Percentiles rank a stretch among this genome's conserved stretches.
Conservation (phyloP, 2,888 invertebrate genomes). For the Patella ulyssiponensis region DNA sequence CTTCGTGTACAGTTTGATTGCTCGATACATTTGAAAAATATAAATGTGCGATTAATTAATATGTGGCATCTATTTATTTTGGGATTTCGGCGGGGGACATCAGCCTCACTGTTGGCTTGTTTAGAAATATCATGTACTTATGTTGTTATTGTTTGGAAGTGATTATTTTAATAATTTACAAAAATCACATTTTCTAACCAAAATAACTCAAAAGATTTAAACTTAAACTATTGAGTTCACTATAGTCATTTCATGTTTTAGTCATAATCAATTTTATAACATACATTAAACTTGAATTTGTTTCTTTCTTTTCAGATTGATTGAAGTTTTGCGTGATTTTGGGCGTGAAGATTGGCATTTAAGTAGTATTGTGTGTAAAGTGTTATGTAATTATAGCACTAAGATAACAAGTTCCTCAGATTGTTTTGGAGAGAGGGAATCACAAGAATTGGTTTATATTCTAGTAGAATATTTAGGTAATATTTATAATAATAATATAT, state of each 20-base stretch:
- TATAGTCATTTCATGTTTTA: background rate
- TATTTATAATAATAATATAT: background rate
- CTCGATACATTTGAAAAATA: too few species aligned
- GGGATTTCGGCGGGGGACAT: too few species aligned
- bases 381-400: conserved; percentile 80
- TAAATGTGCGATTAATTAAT: too few species aligned
- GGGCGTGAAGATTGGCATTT: conserved; percentile 81
- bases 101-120: too few species aligned
- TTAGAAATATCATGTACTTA: too few species aligned
- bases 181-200: too few species aligned
- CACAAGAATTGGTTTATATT: conserved; percentile 63
- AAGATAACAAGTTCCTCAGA: conserved; percentile 66
- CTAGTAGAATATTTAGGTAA: conserved; percentile 62
- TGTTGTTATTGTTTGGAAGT: too few species aligned
- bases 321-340: conserved; percentile 76
- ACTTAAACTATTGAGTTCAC: background rate
- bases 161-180: too few species aligned
- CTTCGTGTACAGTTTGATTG: too few species aligned
- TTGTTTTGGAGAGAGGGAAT: conserved; percentile 66
- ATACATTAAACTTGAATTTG: background rate
- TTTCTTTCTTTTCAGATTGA: conserved; percentile 68
- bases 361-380: conserved; percentile 82
- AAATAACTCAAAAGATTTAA: background rate
- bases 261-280: background rate
- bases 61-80: too few species aligned